Evolutionary conservation across 2,797 vertebrate genomes (phyloP), one percentile per base, ranked within the genome.

Genomic region (Poecilia wingei): DNA sequence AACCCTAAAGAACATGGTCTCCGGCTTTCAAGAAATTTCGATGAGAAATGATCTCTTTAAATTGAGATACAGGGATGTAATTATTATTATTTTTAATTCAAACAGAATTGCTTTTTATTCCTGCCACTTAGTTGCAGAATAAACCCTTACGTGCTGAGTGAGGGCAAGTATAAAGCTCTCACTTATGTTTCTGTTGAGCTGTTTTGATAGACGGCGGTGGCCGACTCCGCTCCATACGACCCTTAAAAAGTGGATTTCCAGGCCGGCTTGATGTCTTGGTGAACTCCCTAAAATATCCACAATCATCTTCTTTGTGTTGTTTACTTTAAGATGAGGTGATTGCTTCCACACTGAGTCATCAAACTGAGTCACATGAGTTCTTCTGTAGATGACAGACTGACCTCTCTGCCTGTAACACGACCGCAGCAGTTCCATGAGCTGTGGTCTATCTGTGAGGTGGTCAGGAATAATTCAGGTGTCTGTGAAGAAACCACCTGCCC

Each of bases 281-380:
- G 66, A 69, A 69, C 66, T 43, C 66, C 66, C 41, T 69, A 14
- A 73, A 51, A 47, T 3, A 18, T 12, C 71, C 71, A 36, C 46
- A 73, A 28, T 36, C 33, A n/a, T 73, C 22, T 39, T 41, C 64
- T 43, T 69, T 69, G 66, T 69, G 66, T 69, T 69, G 66, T 69
- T 69, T 53, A 73, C n/a, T 41, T 53, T 73, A 73, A 12, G 33
- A 53, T 74, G 73, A 74, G 53, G 73, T 74, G 53, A 28, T 28
- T 45, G n/a, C 55, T 75, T 41, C 53, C 73, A 45, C 73, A 18
- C n/a, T 25, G 33, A 59, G 53, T 57, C 53, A 43, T 45, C 14
- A 75, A 22, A 22, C 51, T 75, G 73, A 75, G 73, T 59, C 53
- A 59, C 6, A 28, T 43, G 39, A 45, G n/a, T 6, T 20, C 28